Base-by-base conservation (phyloP, 2,113 vertebrate species). In the Camarhynchus parvulus region DNA sequence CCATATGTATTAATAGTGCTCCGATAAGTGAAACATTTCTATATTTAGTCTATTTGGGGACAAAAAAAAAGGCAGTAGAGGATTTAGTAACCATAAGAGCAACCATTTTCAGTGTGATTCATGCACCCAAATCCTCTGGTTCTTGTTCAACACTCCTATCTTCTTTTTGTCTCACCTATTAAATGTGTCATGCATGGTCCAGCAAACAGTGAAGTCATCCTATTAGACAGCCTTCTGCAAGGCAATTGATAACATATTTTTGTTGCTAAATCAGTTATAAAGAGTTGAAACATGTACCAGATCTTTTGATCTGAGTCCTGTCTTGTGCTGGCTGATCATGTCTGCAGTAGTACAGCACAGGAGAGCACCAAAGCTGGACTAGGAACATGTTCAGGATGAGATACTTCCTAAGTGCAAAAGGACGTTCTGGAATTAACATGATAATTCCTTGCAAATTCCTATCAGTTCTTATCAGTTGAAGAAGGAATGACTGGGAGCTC, bases 61-160 rank as follows among this genome's bases (percentile, higher is more conserved):
- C 58, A 27, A 13, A 61, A 5, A 21, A 41, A 37, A 39, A 37
- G 7, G 37, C 56, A 52, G 37, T 22, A 41, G 49, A 73, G 22
- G 69, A 81, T 72, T 94, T 84, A 82, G 17, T 63, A 67, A 69
- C n/a, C 67, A 44, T 13, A 80, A 61, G 23, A 64, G 53, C 73
- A 86, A 30, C 18, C 15, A 42, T 90, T 84, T 83, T 39, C 79
- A 50, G 18, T 64, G 44, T 53, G 41, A 46, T 83, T 94, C 46
- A 44, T 79, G 39, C 70, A 73, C 89, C 47, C 41, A 67, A 84
- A 90, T 84, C 64, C 72, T 89, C 94, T 87, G 52, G 31, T 84
- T 85, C 67, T 79, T 39, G 5, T 73, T 96, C 80, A 84, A 70
- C 56, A n/a, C 7, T 78, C 63, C 75, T 87, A 46, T 44, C 70